phyloP scores from a whole-genome alignment of 2,797 vertebrate species.

The Sebastes itinus region DNA sequence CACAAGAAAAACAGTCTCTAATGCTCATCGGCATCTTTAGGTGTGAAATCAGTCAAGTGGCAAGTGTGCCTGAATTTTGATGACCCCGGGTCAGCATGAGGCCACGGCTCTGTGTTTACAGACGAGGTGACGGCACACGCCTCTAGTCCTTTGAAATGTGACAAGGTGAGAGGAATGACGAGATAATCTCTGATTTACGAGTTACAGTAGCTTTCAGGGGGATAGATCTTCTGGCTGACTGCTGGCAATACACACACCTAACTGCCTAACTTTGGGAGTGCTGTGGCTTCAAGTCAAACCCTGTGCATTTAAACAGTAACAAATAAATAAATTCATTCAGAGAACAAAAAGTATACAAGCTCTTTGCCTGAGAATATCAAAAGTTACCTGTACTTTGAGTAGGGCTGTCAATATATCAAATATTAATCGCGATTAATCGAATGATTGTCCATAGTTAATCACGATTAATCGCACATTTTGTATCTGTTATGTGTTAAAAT shows the following conservation, averaged over 20 bases:
- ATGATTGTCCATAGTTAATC: no score
- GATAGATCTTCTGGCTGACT: conserved; percentile 3
- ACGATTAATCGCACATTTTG: no score
- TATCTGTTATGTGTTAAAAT: no score
- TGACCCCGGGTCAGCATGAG: conserved; percentile 67
- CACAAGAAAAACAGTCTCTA: conserved; percentile 37
- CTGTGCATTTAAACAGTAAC: neutral
- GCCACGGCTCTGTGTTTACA: conserved; percentile 72
- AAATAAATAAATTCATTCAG: neutral
- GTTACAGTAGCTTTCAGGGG: conserved; percentile 66
- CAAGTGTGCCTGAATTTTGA: conserved; percentile 79
- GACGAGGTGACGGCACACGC: conserved; percentile 74
- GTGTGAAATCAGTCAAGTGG: conserved; percentile 78
- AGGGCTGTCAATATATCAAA: no score
- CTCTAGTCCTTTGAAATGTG: conserved; percentile 72
- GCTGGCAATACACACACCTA: neutral
- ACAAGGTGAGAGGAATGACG: conserved; percentile 54
- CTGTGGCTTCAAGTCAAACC: neutral
- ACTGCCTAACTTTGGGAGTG: neutral
- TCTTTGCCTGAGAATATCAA: neutral
- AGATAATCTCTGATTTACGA: conserved; percentile 77
- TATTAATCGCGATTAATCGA: no score
- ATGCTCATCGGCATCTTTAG: conserved; percentile 56
- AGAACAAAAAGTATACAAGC: neutral
- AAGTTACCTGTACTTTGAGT: neutral